Percentiles rank a stretch among this genome's conserved stretches.
These are phyloP conservation scores for Grantiella picta DNA, from an alignment of 2,113 vertebrate species.

Conservation along the genomic window DNA sequence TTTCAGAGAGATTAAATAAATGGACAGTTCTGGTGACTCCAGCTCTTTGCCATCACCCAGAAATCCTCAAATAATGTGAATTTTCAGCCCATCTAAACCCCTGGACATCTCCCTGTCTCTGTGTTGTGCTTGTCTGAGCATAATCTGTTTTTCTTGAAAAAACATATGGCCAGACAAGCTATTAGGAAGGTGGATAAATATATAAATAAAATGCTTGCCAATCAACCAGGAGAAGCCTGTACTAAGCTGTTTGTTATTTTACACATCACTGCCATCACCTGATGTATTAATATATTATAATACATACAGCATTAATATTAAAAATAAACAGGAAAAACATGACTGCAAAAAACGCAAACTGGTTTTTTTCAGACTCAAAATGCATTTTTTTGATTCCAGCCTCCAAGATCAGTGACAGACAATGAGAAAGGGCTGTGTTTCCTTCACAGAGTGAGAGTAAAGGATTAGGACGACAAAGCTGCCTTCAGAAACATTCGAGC, in stretches of 20 bases:
- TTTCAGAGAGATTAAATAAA: background rate
- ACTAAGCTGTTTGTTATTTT: background rate
- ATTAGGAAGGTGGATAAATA: background rate
- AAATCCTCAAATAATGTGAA: background rate
- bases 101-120: fast-evolving
- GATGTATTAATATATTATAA: background rate
- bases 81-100: background rate
- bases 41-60: background rate
- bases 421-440: background rate
- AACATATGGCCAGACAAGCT: background rate
- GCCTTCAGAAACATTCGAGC: background rate
- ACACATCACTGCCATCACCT: background rate
- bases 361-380: background rate
- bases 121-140: background rate
- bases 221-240: background rate
- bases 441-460: background rate
- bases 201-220: background rate
- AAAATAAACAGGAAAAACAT: background rate
- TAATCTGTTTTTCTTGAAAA: background rate
- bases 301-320: background rate
- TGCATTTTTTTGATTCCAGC: background rate
- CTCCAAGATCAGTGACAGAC: background rate
- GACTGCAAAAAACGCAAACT: background rate
- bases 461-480: constrained; percentile 8
- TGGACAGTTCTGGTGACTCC: background rate